phyloP scores from a whole-genome alignment of 1,140 invertebrate genomes.

The Calosoma granatense region DNA sequence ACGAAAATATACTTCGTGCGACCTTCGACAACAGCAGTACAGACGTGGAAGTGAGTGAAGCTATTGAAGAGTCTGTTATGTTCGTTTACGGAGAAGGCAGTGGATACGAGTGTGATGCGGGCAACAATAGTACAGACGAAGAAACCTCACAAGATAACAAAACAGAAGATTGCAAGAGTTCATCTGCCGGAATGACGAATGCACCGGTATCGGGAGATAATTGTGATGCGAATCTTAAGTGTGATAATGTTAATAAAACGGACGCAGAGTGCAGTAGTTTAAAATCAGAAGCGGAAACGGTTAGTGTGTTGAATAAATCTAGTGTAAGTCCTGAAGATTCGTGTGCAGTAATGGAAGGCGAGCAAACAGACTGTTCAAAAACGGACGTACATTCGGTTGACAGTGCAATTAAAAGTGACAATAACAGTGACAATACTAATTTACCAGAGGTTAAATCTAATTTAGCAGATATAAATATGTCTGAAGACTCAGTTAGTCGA shows the following conservation, averaged over 20 bases:
- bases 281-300: background rate
- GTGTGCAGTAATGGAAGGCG: constrained; percentile 8
- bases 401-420: background rate
- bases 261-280: background rate
- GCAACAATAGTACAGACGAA: constrained; percentile 22
- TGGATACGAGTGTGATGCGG: constrained; percentile 45
- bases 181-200: too few relatives aligned
- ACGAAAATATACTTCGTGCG: too few relatives aligned
- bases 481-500: too few relatives aligned
- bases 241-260: too few relatives aligned
- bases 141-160: constrained; percentile 7
- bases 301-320: too few relatives aligned
- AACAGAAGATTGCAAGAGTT: constrained; percentile 6
- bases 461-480: too few relatives aligned
- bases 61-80: constrained; percentile 56
- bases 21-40: constrained; percentile 16
- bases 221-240: too few relatives aligned
- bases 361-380: constrained; percentile 4
- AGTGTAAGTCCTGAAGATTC: background rate
- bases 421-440: constrained; percentile 11
- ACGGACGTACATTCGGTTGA: background rate
- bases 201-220: too few relatives aligned
- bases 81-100: constrained; percentile 60
- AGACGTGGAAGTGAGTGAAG: constrained; percentile 40
- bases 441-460: too few relatives aligned